phyloP scores from a whole-genome alignment of 2,113 vertebrate species.

The Xenopus laevis region DNA sequence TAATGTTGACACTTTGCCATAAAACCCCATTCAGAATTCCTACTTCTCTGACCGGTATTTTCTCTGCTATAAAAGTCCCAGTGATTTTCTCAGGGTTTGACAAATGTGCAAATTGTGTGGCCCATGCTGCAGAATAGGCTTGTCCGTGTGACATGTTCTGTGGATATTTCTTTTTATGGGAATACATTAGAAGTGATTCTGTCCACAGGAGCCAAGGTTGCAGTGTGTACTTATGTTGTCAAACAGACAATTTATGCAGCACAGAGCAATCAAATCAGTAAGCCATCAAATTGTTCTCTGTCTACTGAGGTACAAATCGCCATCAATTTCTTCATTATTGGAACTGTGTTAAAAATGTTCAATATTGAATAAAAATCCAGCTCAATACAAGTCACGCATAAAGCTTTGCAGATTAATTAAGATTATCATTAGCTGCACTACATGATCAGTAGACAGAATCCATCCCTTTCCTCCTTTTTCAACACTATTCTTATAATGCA shows the following conservation, averaged over 20 bases:
- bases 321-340: slow-evolving; percentile 49
- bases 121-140: neutral
- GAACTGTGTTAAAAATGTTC: slow-evolving; percentile 46
- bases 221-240: slow-evolving; percentile 28
- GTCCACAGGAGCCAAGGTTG: neutral
- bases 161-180: neutral
- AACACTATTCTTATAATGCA: too few species aligned
- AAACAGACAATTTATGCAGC: slow-evolving; percentile 18
- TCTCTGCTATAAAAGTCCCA: neutral
- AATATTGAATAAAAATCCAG: slow-evolving; percentile 50
- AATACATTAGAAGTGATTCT: slow-evolving; percentile 12
- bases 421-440: slow-evolving; percentile 55
- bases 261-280: slow-evolving; percentile 37
- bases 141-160: neutral
- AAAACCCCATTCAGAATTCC: too few species aligned
- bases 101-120: neutral
- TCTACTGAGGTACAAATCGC: slow-evolving; percentile 29
- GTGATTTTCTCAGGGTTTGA: neutral
- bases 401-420: slow-evolving; percentile 55
- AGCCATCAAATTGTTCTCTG: slow-evolving; percentile 35
- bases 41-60: too few species aligned
- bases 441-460: slow-evolving; percentile 48
- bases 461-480: slow-evolving; percentile 22
- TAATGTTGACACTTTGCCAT: too few species aligned
- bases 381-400: slow-evolving; percentile 44